Evolutionary conservation across 2,113 vertebrate genomes (phyloP), one percentile per base, ranked within the genome.

Genomic region (Lagopus leucura): DNA sequence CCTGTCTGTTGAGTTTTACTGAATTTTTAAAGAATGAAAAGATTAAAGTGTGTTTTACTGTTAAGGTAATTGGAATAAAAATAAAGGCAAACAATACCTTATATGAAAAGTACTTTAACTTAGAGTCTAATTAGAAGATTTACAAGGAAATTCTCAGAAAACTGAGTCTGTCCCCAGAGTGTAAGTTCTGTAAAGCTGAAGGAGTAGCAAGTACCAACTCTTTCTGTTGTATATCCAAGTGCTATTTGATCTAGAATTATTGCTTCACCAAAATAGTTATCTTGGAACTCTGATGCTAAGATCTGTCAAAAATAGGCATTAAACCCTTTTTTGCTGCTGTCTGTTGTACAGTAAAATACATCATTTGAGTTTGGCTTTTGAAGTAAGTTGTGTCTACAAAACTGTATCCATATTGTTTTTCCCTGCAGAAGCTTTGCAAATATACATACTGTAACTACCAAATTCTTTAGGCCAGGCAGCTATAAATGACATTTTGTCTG

Each of bases 381-480:
- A 71, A 67, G 14, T 80, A n/a, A 71, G 11, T 11, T 76, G 4
- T 71, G 2, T 72, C 63, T 43, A 28, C 36, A 80, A 84, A 22
- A 75, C 20, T 69, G 7, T 43, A 88, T 45, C 30, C 54, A 28
- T 81, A 27, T 63, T 54, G 11, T 22, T 21, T 54, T 77, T 92
- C 27, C 71, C 22, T 80, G 4, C 17, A 61, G 45, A 73, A 82
- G n/a, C 40, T 94, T 36, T 14, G 28, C 74, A 93, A 89, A 84
- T 88, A 93, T 77, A 82, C 71, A 5, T 61, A 86, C 72, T 87
- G 48, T 60, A 89, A 92, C 36, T 82, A 88, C n/a, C n/a, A 89
- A 77, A 66, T 70, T 36, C 75, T 77, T 83, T 78, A 86, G 71
- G 47, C n/a, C 65, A 55, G 80, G 48, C 86, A 81, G 52, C n/a